phyloP scores from a whole-genome alignment of 2,113 vertebrate species.

The Pao palembangensis region DNA sequence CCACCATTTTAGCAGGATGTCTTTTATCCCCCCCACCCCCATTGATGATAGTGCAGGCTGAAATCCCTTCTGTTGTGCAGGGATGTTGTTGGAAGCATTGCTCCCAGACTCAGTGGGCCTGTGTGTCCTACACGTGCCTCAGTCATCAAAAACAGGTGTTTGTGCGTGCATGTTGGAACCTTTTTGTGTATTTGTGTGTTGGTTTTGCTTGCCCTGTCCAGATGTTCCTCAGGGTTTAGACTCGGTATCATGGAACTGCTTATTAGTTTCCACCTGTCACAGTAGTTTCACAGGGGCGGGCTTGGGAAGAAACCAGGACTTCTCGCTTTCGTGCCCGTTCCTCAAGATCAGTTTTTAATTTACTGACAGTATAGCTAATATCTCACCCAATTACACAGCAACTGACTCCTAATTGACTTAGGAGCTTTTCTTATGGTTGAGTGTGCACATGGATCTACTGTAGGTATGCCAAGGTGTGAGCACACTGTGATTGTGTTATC shows the following conservation, averaged over 20 bases:
- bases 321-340: conserved; percentile 54
- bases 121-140: background rate
- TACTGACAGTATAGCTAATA: conserved; percentile 76
- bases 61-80: conserved; percentile 30
- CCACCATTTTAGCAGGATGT: conserved; percentile 1
- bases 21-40: background rate
- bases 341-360: conserved; percentile 80
- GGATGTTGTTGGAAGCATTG: background rate
- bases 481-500: conserved; percentile 55
- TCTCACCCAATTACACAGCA: conserved; percentile 78
- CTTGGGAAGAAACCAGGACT: conserved; percentile 27
- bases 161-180: background rate
- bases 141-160: background rate
- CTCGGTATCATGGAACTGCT: conserved; percentile 33
- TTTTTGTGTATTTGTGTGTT: background rate
- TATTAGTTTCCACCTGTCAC: conserved; percentile 50
- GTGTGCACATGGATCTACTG: conserved; percentile 54
- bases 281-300: conserved; percentile 38
- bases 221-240: conserved; percentile 51
- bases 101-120: background rate
- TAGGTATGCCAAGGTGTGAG: conserved; percentile 46
- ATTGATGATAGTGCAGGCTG: conserved; percentile 14
- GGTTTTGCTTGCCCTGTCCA: conserved; percentile 21
- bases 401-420: conserved; percentile 73
- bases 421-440: conserved; percentile 51